These are phyloP conservation scores for Spodoptera litura DNA, from an alignment of 1,140 invertebrate species.

Conservation along the genomic window DNA sequence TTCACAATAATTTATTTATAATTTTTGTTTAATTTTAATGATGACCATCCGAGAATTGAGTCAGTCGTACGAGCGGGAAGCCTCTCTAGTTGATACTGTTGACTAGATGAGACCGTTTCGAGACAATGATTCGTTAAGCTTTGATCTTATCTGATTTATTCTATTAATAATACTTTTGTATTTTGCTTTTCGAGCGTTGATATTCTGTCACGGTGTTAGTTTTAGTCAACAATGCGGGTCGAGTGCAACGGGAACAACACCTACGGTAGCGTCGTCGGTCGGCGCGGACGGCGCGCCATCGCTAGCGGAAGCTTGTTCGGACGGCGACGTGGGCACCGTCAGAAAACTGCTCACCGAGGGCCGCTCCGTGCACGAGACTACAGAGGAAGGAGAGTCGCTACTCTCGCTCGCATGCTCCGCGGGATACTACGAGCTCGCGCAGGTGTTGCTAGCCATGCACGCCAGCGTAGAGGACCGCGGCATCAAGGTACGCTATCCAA, in stretches of 20 bases:
- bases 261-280: conserved; percentile 63
- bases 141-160: conserved; percentile 83
- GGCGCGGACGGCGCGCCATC: conserved; percentile 86
- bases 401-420: conserved; percentile 97
- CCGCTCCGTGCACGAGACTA: conserved; percentile 95
- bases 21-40: conserved; percentile 50
- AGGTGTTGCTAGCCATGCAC: conserved; percentile 98
- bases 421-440: conserved; percentile 97
- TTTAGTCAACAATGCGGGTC: conserved; percentile 73
- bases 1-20: neutral
- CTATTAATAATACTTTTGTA: neutral
- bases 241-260: conserved; percentile 75
- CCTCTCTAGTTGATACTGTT: conserved; percentile 70
- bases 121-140: conserved; percentile 80
- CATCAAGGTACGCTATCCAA: conserved; percentile 85
- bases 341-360: conserved; percentile 96
- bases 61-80: conserved; percentile 52
- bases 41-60: conserved; percentile 83
- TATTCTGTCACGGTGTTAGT: conserved; percentile 14
- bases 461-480: conserved; percentile 98
- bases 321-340: conserved; percentile 96
- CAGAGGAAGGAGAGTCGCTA: conserved; percentile 96
- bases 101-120: conserved; percentile 68
- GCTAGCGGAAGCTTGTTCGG: conserved; percentile 95
- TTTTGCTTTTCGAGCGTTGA: neutral